Evolutionary conservation across 2,797 vertebrate species (phyloP), one percentile per base, ranked within the genome.

Genomic region (Cetoscarus ocellatus): DNA sequence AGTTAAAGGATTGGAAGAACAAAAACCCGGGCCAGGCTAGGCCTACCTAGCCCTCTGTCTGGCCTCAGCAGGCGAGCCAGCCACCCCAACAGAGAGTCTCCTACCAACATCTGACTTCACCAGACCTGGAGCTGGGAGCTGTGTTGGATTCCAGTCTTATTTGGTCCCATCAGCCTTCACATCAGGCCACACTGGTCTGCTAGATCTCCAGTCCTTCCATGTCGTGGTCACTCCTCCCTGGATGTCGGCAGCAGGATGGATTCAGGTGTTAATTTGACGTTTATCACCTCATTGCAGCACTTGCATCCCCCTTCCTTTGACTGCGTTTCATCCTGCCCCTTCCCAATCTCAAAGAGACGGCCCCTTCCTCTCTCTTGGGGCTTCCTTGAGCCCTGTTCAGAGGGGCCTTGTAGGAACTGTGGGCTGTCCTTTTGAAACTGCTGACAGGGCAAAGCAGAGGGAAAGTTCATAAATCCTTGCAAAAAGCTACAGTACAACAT

Each of bases 181-280:
- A n/a, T n/a, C 70, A 69, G 73, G 73, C 67, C 64, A 50, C 17
- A 49, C 59, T 59, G 61, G 70, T 79, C 72, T 61, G 60, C 55
- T 49, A 43, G 18, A 44, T 67, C 57, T 85, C 69, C 68, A 71
- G 57, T 77, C 65, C 61, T 85, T 89, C 88, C 82, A 91, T 92
- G 91, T 89, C 68, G 48, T 79, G 80, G 82, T 86, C 62, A 64
- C 86, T 59, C 66, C 59, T 80, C 78, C 79, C 75, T 91, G 84
- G 84, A 91, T 92, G 86, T 91, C 80, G 78, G 84, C 80, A 88
- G 66, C 89, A 94, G 89, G 86, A 94, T 94, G 93, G 92, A 91
- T 91, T 58, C 65, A 18, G 74, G 82, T 85, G 86, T 91, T 89
- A 83, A 93, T 88, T 85, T 91, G 89, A 93, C 70, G 45, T 34